Evolutionary conservation across 2,888 invertebrate genomes (phyloP), one percentile per base, ranked within the genome.

Genomic region (Ophonus ardosiacus): DNA sequence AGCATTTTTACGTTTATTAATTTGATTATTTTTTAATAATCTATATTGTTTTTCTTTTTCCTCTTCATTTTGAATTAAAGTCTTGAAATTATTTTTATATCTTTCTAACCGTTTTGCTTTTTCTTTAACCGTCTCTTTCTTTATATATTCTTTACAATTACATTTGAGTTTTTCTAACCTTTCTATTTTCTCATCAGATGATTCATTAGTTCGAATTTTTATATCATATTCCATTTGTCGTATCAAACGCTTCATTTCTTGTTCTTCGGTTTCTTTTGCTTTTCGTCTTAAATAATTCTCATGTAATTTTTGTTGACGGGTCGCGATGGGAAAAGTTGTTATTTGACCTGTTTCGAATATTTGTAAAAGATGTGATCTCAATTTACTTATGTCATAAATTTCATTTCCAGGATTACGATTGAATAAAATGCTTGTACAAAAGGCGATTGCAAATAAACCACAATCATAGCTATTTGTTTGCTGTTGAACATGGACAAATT

Each of bases 371-470:
- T 68, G 68, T 31, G 38, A n/a, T 24, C 68, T 24, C 4, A 68
- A n/a, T 68, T 38, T 68, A 68, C 15, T 38, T 10, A 38, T 38
- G 13, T 68, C 38, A 38, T 68, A 68, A 6, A n/a, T 38, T 13
- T 31, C 38, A 38, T 38, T 13, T 68, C 31, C n/a, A n/a, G 68
- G 68, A 68, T 38, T n/a, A 7, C 38, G 31, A n/a, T 38, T 38
- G n/a, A 31, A 68, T 13, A 68, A 4, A 13, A 68, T 31, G 38
- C 68, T 68, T 13, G 38, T 68, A 15, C 10, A 68, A 38, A 31
- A 68, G 8, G 68, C 68, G 7, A 68, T 68, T 6, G 68, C 68
- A 38, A 68, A 68, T 38, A 68, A 13, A 13, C 68, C 68, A 38
- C 68, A 68, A 38, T 68, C 68, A n/a, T 38, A 68, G 13, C 1